Evolutionary conservation across 2,113 vertebrate species (phyloP), one percentile per base, ranked within the genome.

Genomic region (Dipodomys merriami): DNA sequence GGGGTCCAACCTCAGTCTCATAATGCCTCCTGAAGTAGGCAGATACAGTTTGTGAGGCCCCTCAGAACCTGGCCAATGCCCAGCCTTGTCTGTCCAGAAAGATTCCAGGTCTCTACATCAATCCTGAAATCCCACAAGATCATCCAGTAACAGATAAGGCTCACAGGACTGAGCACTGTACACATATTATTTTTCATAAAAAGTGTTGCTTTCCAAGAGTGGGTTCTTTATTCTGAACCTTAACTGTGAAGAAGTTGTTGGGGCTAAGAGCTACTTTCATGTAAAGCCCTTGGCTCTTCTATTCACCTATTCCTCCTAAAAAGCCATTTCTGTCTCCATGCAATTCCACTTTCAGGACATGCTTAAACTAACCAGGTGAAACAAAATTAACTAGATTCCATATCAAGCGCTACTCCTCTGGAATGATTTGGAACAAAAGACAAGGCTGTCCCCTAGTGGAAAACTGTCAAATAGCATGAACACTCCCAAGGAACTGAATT

Each of bases 361-460:
- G 84, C 25, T 69, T 30, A 68, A 22, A 62, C 60, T 62, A 62
- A 62, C 4, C 79, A 30, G 73, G 46, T 2, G 3, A 18, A 57
- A 76, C 33, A 19, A 64, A 89, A 44, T 9, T 49, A 49, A 49
- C 49, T 39, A 35, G n/a, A 39, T 64, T 39, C 25, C 49, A 69
- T 29, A 83, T 22, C 0, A 0, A 0, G 15, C 20, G 57, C 27
- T 46, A 25, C 49, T 0, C 49, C 25, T 76, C 15, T 44, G 30
- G 64, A 73, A 19, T 5, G 33, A 82, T 25, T 10, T 0, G 7
- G 33, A 29, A 5, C 7, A 44, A 83, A 89, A 27, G 69, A 76
- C 35, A 0, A 84, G 64, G 62, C 82, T 95, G 88, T 82, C 95
- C 82, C 27, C 94, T 3, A 81, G 91, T 77, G 95, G 92, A 27